Conservation (phyloP, 2,113 vertebrate species). For the Triplophysa siluroides region DNA sequence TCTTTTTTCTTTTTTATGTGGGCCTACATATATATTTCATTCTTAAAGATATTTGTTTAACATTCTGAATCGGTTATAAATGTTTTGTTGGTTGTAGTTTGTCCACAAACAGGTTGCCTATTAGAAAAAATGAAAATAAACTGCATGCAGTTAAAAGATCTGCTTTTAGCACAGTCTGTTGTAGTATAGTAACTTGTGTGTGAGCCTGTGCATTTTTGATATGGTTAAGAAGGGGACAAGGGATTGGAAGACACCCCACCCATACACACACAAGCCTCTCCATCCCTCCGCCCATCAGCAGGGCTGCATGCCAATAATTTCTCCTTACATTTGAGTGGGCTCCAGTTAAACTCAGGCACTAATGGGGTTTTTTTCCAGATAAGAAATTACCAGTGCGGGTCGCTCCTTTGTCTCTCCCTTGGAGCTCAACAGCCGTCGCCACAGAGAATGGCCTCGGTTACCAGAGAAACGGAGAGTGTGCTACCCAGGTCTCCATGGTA, state of each 20-base stretch:
- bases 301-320: constrained; percentile 68
- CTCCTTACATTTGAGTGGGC: constrained; percentile 75
- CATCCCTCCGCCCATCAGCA: constrained; percentile 46
- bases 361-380: constrained; percentile 79
- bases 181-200: constrained; percentile 2
- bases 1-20: too few relatives aligned
- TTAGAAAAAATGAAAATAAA: neutral
- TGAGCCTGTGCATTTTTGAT: constrained; percentile 23
- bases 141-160: too few relatives aligned
- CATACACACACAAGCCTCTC: constrained; percentile 54
- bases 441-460: constrained; percentile 91
- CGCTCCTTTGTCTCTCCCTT: constrained; percentile 93
- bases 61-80: too few relatives aligned
- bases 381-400: constrained; percentile 80
- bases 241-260: constrained; percentile 34
- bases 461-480: constrained; percentile 97
- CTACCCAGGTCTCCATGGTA: constrained; percentile 94
- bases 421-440: constrained; percentile 94
- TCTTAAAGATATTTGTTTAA: too few relatives aligned
- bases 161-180: neutral
- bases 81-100: too few relatives aligned
- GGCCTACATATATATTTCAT: too few relatives aligned
- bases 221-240: constrained; percentile 19
- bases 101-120: too few relatives aligned
- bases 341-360: constrained; percentile 71